phyloP scores from a whole-genome alignment of 1,140 invertebrate genomes.

The Bombus waltoni region DNA sequence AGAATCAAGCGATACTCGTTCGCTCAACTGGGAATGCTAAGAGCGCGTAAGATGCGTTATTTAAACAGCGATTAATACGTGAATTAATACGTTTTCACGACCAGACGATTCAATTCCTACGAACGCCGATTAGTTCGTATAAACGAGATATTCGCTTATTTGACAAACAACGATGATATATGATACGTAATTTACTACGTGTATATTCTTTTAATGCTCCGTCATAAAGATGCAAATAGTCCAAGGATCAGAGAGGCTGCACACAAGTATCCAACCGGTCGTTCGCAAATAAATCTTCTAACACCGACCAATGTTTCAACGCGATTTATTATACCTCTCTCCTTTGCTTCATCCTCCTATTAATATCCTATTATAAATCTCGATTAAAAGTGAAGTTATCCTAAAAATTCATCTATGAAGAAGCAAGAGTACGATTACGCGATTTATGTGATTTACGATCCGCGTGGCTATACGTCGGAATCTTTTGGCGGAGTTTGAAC shows the following conservation, averaged over 20 bases:
- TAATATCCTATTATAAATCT: slow-evolving; percentile 23
- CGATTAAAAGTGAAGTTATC: neutral
- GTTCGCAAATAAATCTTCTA: slow-evolving; percentile 2
- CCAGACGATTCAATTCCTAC: neutral
- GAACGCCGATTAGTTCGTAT: neutral
- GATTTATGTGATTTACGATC: neutral
- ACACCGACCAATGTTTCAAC: slow-evolving; percentile 4
- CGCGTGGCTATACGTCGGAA: too few species aligned
- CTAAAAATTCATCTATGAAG: neutral
- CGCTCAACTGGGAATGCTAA: too few species aligned
- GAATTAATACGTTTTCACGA: neutral
- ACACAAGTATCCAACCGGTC: neutral
- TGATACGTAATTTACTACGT: neutral
- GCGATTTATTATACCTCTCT: neutral
- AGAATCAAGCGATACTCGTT: too few species aligned
- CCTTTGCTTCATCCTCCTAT: neutral
- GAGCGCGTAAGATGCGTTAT: too few species aligned
- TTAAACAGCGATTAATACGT: neutral
- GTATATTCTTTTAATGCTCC: neutral
- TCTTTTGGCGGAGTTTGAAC: too few species aligned
- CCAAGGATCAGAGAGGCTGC: neutral
- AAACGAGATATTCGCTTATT: neutral
- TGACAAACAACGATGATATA: too few species aligned
- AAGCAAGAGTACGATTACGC: neutral
- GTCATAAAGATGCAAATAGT: neutral